Conservation (phyloP, 2,113 vertebrate genomes). For the Ammodytes marinus region DNA sequence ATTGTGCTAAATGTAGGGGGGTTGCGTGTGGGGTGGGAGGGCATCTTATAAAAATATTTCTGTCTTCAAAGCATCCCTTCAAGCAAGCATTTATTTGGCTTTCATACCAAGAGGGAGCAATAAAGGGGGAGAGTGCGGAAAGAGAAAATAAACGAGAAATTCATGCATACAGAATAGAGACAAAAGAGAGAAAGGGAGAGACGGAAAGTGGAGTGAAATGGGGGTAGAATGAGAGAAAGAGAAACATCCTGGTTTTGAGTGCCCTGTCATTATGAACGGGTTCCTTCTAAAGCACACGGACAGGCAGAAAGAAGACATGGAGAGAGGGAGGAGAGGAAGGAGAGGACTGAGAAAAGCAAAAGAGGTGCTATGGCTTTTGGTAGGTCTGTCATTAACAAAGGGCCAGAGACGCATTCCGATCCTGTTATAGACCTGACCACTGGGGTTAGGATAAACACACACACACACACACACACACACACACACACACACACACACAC, state of each 20-base stretch:
- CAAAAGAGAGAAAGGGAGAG: conserved; percentile 69
- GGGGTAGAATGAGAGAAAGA: conserved; percentile 59
- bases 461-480: conserved; percentile 43
- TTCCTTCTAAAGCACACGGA: conserved; percentile 60
- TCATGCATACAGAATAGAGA: conserved; percentile 39
- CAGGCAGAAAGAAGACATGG: conserved; percentile 45
- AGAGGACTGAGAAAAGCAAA: conserved; percentile 60
- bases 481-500: conserved; percentile 52
- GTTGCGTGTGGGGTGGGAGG: conserved; percentile 38
- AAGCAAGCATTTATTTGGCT: conserved; percentile 68
- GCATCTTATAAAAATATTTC: conserved; percentile 76
- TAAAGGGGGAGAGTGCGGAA: conserved; percentile 17
- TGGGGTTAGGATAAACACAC: conserved; percentile 73
- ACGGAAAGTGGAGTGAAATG: conserved; percentile 47
- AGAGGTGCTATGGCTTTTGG: conserved; percentile 84
- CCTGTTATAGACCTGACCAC: conserved; percentile 84
- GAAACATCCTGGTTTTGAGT: conserved; percentile 74
- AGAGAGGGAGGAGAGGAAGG: conserved; percentile 60
- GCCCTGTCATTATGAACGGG: conserved; percentile 74
- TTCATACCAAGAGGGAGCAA: conserved; percentile 51
- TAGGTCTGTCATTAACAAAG: conserved; percentile 86
- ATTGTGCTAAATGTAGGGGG: conserved; percentile 62
- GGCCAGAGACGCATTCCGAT: conserved; percentile 81
- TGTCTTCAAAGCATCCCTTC: conserved; percentile 72
- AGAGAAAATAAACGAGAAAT: conserved; percentile 60